Conservation (phyloP, 2,113 vertebrate genomes). For the Mesembrinibis cayennensis region DNA sequence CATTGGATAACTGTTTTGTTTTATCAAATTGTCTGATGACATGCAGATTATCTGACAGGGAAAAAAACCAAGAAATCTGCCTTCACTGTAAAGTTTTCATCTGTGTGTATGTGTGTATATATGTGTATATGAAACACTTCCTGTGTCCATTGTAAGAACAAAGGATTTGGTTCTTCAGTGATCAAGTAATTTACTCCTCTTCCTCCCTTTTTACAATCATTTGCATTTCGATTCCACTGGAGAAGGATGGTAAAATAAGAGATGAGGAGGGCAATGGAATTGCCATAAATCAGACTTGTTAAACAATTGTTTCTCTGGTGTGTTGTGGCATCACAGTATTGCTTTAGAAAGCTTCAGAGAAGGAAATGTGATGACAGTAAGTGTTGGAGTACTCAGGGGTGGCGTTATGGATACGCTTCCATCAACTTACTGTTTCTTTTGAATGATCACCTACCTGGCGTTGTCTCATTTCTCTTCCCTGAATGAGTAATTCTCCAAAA, state of each 20-base stretch:
- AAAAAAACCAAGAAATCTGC: background rate
- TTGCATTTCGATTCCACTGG: background rate
- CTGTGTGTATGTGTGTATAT: background rate
- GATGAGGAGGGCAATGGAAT: background rate
- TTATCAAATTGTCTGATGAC: background rate
- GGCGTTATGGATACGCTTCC: background rate
- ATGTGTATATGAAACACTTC: background rate
- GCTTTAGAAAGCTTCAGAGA: background rate
- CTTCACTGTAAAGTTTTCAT: background rate
- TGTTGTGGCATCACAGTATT: background rate
- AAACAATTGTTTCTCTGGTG: background rate
- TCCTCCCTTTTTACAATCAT: background rate
- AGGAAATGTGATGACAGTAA: background rate
- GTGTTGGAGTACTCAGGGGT: background rate
- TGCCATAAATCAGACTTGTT: background rate
- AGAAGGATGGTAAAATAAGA: background rate
- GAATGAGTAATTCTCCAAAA: background rate
- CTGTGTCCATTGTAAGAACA: background rate
- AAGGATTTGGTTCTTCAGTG: background rate
- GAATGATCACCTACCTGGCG: background rate
- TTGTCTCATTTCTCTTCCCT: background rate
- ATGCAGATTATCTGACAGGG: background rate
- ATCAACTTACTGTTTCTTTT: background rate
- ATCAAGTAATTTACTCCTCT: background rate
- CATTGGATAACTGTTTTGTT: background rate